Evolutionary conservation across 64 coral and sea anemone genomes (phyloP).

Genomic region (Catalaphyllia jardinei): DNA sequence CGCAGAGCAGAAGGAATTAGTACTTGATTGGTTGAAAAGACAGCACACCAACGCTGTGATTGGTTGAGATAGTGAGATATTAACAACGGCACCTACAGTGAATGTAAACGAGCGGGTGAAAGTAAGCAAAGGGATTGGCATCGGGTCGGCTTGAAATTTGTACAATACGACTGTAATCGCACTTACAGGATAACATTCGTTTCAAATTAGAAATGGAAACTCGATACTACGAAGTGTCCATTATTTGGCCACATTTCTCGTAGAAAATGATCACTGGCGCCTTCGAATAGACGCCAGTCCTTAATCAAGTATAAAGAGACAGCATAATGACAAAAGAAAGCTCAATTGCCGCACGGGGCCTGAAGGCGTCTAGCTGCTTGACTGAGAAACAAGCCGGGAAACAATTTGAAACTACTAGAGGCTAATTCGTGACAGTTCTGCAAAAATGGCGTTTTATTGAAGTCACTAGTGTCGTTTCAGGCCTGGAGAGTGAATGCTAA

Average conservation of each 20-base stretch:
- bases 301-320: not conserved
- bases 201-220: not conserved
- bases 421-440: not conserved
- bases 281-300: not conserved
- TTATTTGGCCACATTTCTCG: not conserved
- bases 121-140: not conserved
- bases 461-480: not conserved
- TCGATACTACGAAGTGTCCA: not conserved
- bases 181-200: not conserved
- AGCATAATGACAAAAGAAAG: not conserved
- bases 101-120: not conserved
- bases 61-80: not conserved
- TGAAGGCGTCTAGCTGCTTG: not conserved
- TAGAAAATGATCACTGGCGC: not conserved
- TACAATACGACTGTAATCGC: not conserved
- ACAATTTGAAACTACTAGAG: not conserved
- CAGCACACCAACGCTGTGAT: not conserved
- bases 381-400: not conserved
- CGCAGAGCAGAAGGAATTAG: not conserved
- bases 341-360: not conserved
- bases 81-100: not conserved
- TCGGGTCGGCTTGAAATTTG: not conserved
- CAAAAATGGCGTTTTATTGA: not conserved
- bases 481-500: not conserved
- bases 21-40: not conserved